These are phyloP conservation scores for Cryptus viduatorius DNA, from an alignment of 2,888 invertebrate genomes.

Conservation along the genomic window DNA sequence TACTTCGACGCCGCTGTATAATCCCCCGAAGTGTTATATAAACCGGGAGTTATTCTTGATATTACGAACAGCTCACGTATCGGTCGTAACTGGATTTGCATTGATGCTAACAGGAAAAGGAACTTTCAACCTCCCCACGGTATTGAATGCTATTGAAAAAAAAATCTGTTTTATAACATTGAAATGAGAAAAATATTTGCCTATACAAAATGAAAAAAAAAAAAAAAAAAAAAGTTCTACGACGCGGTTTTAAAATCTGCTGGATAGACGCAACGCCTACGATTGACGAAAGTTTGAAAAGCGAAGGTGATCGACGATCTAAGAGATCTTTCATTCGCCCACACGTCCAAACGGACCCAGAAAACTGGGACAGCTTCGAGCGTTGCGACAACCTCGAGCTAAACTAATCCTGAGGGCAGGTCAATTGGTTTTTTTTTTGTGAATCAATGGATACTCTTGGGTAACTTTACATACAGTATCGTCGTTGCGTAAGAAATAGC, in stretches of 20 bases:
- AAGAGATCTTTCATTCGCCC: conserved; percentile 60
- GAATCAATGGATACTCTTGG: not conserved
- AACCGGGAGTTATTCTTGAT: conserved; percentile 2
- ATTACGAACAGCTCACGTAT: not conserved
- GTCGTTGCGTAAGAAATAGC: too few relatives aligned
- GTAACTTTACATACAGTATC: not conserved
- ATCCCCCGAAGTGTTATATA: conserved; percentile 25
- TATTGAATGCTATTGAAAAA: not conserved
- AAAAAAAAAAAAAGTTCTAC: not conserved
- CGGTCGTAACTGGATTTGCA: not conserved
- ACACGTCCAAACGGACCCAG: conserved; percentile 40
- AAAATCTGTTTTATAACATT: not conserved
- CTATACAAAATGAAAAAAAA: not conserved
- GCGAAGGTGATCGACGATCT: conserved; percentile 36
- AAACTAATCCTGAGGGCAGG: conserved; percentile 31
- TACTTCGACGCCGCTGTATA: conserved; percentile 22
- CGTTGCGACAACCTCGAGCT: conserved; percentile 37
- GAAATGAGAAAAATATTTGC: not conserved
- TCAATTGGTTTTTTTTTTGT: conserved; percentile 28
- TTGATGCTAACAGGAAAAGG: not conserved
- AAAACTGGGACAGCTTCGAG: conserved; percentile 43
- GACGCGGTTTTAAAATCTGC: not conserved
- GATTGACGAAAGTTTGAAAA: conserved; percentile 54
- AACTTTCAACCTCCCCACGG: not conserved
- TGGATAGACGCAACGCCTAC: conserved; percentile 32